These are phyloP conservation scores for Latheticus oryzae DNA, from an alignment of 2,888 invertebrate genomes.

Conservation along the genomic window DNA sequence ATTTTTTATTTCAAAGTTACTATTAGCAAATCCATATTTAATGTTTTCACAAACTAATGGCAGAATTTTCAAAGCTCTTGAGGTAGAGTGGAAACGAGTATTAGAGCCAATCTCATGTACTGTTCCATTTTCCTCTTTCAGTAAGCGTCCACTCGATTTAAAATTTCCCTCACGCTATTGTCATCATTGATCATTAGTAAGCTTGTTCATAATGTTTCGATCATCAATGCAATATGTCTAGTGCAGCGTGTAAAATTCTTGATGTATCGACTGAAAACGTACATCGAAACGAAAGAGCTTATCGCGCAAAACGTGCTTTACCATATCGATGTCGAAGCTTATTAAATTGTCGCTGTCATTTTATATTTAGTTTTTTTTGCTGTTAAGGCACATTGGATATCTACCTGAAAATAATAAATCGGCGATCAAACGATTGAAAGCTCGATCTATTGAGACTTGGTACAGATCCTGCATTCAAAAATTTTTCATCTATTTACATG, in stretches of 20 bases:
- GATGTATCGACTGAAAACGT: constrained; percentile 27
- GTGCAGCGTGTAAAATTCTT: constrained; percentile 20
- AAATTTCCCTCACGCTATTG: neutral
- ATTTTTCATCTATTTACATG: too few relatives aligned
- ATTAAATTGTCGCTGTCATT: constrained; percentile 57
- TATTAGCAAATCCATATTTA: too few relatives aligned
- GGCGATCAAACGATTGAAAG: constrained; percentile 56
- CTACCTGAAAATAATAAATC: constrained; percentile 53
- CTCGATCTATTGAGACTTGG: constrained; percentile 50
- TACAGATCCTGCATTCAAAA: constrained; percentile 50
- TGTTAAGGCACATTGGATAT: constrained; percentile 47
- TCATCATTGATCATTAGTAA: constrained; percentile 18
- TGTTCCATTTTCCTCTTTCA: too few relatives aligned
- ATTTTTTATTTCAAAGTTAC: too few relatives aligned
- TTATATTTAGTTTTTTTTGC: constrained; percentile 52
- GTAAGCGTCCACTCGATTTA: too few relatives aligned
- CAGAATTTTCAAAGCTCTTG: too few relatives aligned
- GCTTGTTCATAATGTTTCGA: constrained; percentile 12
- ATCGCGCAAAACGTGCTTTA: constrained; percentile 53
- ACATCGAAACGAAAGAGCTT: constrained; percentile 44
- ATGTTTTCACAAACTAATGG: too few relatives aligned
- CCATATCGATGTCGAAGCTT: constrained; percentile 50
- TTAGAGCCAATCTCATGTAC: too few relatives aligned
- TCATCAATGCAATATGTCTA: constrained; percentile 21
- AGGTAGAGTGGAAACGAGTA: too few relatives aligned